phyloP scores from a whole-genome alignment of 1,140 invertebrate genomes.

The Leguminivora glycinivorella region DNA sequence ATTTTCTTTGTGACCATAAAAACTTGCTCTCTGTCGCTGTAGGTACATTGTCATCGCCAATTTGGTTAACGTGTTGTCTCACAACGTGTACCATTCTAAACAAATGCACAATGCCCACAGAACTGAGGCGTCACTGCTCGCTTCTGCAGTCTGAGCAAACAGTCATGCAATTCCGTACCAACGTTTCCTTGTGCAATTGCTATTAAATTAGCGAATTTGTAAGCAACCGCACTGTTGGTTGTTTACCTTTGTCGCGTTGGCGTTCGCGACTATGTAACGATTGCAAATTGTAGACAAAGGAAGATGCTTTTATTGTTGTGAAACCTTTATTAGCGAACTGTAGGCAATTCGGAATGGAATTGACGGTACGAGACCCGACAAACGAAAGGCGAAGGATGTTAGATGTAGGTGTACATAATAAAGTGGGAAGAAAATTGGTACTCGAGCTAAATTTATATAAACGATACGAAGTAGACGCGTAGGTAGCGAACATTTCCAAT shows the following conservation, averaged over 20 bases:
- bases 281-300: conserved; percentile 22
- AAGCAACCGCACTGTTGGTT: conserved; percentile 25
- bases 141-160: conserved; percentile 11
- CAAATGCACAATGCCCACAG: conserved; percentile 8
- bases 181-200: conserved; percentile 22
- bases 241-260: conserved; percentile 27
- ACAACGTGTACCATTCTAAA: conserved; percentile 4
- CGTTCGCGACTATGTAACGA: conserved; percentile 22
- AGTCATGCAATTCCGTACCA: conserved; percentile 19
- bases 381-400: neutral
- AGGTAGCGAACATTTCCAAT: neutral
- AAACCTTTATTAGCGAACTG: neutral
- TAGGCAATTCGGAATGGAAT: neutral
- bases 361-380: neutral
- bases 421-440: neutral
- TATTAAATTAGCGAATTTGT: conserved; percentile 29
- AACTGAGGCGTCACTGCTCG: conserved; percentile 1
- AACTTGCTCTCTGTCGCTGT: neutral
- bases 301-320: conserved; percentile 15
- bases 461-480: neutral
- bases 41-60: neutral
- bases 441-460: neutral
- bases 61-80: conserved; percentile 2
- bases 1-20: neutral
- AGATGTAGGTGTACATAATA: neutral